These are phyloP conservation scores for Thaumatotibia leucotreta DNA, from an alignment of 1,140 invertebrate species.

Conservation along the genomic window DNA sequence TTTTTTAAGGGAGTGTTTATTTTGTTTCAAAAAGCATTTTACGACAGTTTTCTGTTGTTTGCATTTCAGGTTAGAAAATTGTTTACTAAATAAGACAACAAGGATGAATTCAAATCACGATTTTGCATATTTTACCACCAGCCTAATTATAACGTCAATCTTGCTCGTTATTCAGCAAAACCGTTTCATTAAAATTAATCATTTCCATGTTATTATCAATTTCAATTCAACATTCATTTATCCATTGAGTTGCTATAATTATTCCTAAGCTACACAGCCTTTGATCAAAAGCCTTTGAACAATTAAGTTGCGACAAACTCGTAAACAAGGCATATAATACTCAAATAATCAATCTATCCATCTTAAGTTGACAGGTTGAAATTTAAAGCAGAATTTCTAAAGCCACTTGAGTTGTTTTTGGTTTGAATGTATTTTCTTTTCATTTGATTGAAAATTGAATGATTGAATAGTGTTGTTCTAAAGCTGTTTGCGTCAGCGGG, in stretches of 20 bases:
- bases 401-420: neutral
- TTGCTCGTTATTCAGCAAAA: neutral
- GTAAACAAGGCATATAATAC: neutral
- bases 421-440: neutral
- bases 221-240: neutral
- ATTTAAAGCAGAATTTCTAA: neutral
- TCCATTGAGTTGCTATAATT: neutral
- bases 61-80: too few relatives aligned
- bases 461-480: neutral
- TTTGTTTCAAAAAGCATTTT: too few relatives aligned
- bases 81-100: too few relatives aligned
- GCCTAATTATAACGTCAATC: neutral
- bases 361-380: neutral
- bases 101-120: too few relatives aligned
- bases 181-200: neutral
- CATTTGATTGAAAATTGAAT: neutral
- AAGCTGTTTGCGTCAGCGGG: too few relatives aligned
- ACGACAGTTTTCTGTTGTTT: too few relatives aligned
- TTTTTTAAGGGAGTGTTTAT: too few relatives aligned
- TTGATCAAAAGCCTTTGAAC: neutral
- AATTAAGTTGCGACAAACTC: neutral
- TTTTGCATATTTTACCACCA: neutral
- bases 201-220: neutral
- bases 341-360: neutral
- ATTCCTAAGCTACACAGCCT: neutral